Evolutionary conservation across 2,888 invertebrate species (phyloP), one percentile per base, ranked within the genome.

Genomic region (Yponomeuta plumbellus): DNA sequence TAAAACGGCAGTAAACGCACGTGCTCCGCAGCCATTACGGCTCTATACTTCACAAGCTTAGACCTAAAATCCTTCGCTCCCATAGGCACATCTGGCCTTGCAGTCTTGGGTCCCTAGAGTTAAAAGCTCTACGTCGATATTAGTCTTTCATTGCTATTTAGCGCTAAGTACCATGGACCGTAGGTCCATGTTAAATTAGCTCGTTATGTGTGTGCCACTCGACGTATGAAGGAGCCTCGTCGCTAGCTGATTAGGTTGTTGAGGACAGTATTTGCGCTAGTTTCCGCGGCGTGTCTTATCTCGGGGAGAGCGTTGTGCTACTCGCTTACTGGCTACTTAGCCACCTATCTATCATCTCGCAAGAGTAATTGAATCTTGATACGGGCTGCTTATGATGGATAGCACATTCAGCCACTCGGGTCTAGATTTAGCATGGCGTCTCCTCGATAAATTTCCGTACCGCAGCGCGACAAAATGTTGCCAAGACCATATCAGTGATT

Each of bases 271-370:
- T 80, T 81, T 81, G 81, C 74, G 74, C 82, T 77, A 81, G 78
- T 81, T 84, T 80, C 76, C 77, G 74, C 76, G 69, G 70, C 84
- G 83, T 85, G 85, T 76, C 78, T 86, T 88, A 88, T 88, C 88
- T 81, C 72, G 70, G 70, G 70, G 71, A 75, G 44, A 52, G 44
- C 44, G 44, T 52, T 52, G 44, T 17, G 44, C 44, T 52, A 52
- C 44, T 34, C 34, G 8, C 6, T 34, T 52, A 52, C 44, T 17
- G 17, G 13, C 44, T 52, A 52, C 44, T 52, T 52, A 67, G 70
- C 71, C 71, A 71, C 72, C 68, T 72, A 76, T 76, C 80, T 77
- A 77, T 77, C 79, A 77, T 80, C 79, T 76, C 72, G 70, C 66
- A 72, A 80, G 77, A 80, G 81, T 77, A 80, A 80, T 80, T 78